These are phyloP conservation scores for Gadus chalcogrammus DNA, from an alignment of 2,113 vertebrate genomes.

Conservation along the genomic window DNA sequence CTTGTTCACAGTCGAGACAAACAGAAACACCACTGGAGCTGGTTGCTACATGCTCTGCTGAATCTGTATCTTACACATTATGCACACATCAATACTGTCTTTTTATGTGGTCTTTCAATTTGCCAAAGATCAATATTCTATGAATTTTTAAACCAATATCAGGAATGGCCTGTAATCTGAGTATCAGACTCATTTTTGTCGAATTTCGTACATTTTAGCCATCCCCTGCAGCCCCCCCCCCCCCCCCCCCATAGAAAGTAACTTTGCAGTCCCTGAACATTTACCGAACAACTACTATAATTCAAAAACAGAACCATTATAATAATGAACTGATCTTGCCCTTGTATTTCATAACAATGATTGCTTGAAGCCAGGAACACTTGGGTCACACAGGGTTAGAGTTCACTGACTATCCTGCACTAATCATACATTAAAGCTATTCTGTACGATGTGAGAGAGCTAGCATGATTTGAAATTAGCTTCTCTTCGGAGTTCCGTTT, in stretches of 20 bases:
- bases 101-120: constrained; percentile 61
- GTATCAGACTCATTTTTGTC: neutral
- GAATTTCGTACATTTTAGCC: too few species aligned
- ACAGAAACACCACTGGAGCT: too few species aligned
- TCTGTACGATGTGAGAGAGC: too few species aligned
- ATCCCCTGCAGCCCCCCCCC: neutral
- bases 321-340: neutral
- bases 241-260: neutral
- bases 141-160: constrained; percentile 69
- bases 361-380: neutral
- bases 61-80: constrained; percentile 47
- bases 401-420: too few species aligned
- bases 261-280: constrained; percentile 1
- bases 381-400: neutral
- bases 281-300: neutral
- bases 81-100: constrained; percentile 58
- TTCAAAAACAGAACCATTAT: neutral
- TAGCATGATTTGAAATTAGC: too few species aligned
- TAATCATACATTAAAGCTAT: too few species aligned
- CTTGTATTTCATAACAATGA: neutral
- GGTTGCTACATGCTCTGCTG: constrained; percentile 6
- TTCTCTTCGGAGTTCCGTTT: too few species aligned
- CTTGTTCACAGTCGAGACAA: too few species aligned
- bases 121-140: constrained; percentile 71
- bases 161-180: constrained; percentile 40